A percentile compares a stretch with the other conserved stretches of the same genome.
Evolutionary conservation across 2,113 vertebrate species (phyloP).

Genomic region (Bombycilla garrulus): DNA sequence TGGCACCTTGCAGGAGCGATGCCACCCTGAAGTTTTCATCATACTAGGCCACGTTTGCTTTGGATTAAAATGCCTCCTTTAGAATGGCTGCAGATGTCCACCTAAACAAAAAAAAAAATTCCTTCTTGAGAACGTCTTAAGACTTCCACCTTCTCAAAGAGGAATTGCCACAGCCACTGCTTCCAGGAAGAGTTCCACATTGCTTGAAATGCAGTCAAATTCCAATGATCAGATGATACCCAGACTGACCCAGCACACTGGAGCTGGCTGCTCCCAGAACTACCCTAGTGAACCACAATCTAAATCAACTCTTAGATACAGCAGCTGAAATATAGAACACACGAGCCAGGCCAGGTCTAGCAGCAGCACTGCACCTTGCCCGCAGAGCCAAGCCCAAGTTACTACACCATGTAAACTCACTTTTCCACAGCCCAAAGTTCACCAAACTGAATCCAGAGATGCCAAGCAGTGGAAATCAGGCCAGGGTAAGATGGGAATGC

Average conservation of each 20-base stretch:
- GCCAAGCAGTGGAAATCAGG: not conserved
- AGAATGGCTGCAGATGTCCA: not conserved
- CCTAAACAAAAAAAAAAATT: not conserved
- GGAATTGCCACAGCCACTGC: not conserved
- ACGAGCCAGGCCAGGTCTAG: not conserved
- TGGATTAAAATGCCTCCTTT: not conserved
- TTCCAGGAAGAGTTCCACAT: not conserved
- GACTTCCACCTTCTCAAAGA: not conserved
- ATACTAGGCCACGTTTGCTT: rapidly evolving
- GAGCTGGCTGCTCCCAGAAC: not conserved
- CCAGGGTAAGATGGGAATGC: not conserved
- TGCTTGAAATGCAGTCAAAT: not conserved
- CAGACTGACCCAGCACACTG: not conserved
- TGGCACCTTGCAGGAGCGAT: not conserved
- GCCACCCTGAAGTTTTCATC: not conserved
- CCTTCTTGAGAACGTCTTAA: not conserved
- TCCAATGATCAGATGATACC: not conserved
- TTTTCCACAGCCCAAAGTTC: not conserved
- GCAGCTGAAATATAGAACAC: not conserved
- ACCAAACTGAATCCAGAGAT: not conserved
- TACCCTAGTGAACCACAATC: not conserved
- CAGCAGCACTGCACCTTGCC: not conserved
- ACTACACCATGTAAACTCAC: rapidly evolving
- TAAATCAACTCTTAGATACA: not conserved
- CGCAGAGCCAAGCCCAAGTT: not conserved